Percentiles rank a stretch among this genome's conserved stretches.
phyloP scores from a whole-genome alignment of 2,797 vertebrate species.

The Gobio occitaniae region DNA sequence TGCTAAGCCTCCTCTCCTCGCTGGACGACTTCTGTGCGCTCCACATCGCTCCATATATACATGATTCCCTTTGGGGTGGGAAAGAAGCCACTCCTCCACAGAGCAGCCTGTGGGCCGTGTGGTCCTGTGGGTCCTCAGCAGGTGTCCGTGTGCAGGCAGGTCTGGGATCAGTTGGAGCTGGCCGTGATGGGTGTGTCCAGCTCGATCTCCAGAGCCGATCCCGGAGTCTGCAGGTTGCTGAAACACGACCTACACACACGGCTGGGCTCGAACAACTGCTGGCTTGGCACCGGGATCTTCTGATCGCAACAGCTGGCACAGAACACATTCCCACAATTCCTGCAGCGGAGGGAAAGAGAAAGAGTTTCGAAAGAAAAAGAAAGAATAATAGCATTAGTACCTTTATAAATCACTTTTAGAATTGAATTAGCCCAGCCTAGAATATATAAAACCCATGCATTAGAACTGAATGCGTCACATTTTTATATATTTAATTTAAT shows the following conservation, averaged over 20 bases:
- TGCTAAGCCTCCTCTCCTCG: constrained; percentile 54
- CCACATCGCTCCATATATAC: constrained; percentile 53
- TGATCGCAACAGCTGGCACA: constrained; percentile 98
- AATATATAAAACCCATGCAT: background rate
- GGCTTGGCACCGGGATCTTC: constrained; percentile 98
- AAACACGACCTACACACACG: constrained; percentile 95
- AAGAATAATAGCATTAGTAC: background rate
- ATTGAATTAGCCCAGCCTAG: background rate
- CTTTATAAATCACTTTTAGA: background rate
- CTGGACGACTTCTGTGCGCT: constrained; percentile 41
- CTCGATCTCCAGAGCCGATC: constrained; percentile 85
- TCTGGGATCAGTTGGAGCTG: constrained; percentile 85
- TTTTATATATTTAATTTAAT: background rate
- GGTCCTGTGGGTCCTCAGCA: constrained; percentile 62
- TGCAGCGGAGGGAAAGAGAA: constrained; percentile 63
- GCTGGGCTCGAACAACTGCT: constrained; percentile 96
- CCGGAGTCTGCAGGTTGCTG: constrained; percentile 84
- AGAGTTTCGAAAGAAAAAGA: too few relatives aligned
- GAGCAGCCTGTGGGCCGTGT: constrained; percentile 66
- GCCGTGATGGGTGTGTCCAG: constrained; percentile 93
- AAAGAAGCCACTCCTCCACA: constrained; percentile 7
- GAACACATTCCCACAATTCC: constrained; percentile 99
- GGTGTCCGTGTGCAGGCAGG: constrained; percentile 27
- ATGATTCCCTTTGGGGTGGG: constrained; percentile 51
- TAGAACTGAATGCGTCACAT: background rate